phyloP scores from a whole-genome alignment of 2,113 vertebrate species.

The Petrocephalus microphthalmus region DNA sequence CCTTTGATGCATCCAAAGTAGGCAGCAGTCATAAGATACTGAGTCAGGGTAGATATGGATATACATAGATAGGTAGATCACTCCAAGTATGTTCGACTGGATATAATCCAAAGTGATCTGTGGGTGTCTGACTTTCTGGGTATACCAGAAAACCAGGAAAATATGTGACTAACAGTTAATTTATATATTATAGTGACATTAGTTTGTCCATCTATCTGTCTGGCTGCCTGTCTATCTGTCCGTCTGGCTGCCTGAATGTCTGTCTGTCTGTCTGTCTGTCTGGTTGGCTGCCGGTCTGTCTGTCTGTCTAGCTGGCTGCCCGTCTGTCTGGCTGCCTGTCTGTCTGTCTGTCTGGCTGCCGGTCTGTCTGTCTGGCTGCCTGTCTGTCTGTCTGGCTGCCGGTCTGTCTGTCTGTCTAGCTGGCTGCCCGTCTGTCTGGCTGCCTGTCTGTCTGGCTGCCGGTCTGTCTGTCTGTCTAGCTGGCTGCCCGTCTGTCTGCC shows the following conservation, averaged over 20 bases:
- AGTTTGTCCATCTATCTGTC: not conserved
- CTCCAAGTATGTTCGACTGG: no score
- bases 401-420: no score
- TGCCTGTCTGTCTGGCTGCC: no score
- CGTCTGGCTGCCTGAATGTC: not conserved
- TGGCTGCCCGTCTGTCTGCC: no score
- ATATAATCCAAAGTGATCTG: not conserved
- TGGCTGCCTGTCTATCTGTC: not conserved
- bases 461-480: no score
- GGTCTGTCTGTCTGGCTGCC: no score
- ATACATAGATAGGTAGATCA: not conserved
- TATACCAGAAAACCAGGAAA: not conserved
- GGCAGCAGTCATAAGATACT: not conserved
- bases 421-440: no score
- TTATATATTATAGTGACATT: not conserved
- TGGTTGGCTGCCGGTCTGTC: no score
- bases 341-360: no score
- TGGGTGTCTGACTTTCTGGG: not conserved
- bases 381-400: no score
- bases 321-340: no score
- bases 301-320: no score
- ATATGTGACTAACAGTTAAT: not conserved
- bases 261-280: not conserved
- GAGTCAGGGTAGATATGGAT: not conserved
- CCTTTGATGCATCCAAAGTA: not conserved